Evolutionary conservation across 2,888 invertebrate genomes (phyloP), one percentile per base, ranked within the genome.

Genomic region (Dinocampus coccinellae): DNA sequence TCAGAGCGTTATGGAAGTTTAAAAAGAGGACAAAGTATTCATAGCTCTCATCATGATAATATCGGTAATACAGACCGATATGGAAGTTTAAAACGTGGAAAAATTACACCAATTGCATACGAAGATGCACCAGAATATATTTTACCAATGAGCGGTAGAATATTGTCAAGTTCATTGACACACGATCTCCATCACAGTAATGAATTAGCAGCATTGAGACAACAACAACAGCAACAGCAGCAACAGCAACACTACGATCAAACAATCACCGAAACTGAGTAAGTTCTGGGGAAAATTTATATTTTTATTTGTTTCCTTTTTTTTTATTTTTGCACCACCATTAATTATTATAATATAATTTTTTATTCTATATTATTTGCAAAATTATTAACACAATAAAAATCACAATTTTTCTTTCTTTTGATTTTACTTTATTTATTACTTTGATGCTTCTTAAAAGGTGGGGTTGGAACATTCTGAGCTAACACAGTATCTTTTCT

Each of bases 221-320:
- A 84, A 55, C 83, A 80, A 6, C 83, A 82, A 26, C 75, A 82
- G n/a, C 81, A 79, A 29, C 79, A 82, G 65, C 83, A 82, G 29
- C 75, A 82, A n/a, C 81, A 79, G 33, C 79, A 82, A 66, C 85
- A 85, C 62, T 85, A 85, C 72, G 84, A 86, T 70, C 85, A 85
- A 34, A 86, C 87, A 16, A 87, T 87, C 63, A 82, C 84, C 0
- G 87, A 87, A 78, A 86, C 87, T 71, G 87, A 87, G 87, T 87
- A 71, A 84, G 85, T 62, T 3, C 26, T 16, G 13, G 26, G 26
- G 47, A 10, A 9, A 3, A 3, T 16, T 20, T 4, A 33, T 29
- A 16, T 20, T 16, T 34, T 52, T 4, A 16, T 66, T 24, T 3
- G n/a, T 9, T 57, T 42, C 62, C 33, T 69, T 69, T 73, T 66